Evolutionary conservation across 2,113 vertebrate species (phyloP).

Genomic region (Acrocephalus kingi): DNA sequence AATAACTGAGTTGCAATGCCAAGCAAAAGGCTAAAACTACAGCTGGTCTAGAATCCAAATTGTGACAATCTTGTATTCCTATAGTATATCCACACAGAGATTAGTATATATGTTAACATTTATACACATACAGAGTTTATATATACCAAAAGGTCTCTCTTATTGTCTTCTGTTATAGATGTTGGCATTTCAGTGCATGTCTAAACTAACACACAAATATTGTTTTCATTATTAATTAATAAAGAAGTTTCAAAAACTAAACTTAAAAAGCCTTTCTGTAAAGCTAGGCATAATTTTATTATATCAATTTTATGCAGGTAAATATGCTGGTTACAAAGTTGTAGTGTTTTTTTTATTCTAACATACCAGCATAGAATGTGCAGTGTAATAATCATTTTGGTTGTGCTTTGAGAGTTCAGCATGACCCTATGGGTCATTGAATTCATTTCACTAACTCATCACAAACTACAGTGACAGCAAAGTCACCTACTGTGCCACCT

Average conservation of each 20-base stretch:
- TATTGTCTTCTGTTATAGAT: background rate
- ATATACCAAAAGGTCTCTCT: background rate
- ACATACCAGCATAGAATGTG: background rate
- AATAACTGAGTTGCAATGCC: background rate
- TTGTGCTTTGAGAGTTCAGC: slow-evolving; percentile 34
- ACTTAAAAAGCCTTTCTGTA: background rate
- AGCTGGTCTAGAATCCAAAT: background rate
- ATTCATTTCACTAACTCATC: slow-evolving; percentile 62
- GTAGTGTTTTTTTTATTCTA: background rate
- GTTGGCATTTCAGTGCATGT: background rate
- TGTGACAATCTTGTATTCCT: background rate
- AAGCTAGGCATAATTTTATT: background rate
- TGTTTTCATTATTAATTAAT: background rate
- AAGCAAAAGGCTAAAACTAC: background rate
- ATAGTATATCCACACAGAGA: background rate
- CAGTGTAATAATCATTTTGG: slow-evolving; percentile 17
- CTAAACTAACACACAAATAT: background rate
- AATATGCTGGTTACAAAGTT: background rate
- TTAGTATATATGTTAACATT: background rate
- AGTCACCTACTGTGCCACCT: slow-evolving; percentile 52
- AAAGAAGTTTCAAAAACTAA: background rate
- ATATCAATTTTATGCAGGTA: background rate
- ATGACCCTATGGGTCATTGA: slow-evolving; percentile 28
- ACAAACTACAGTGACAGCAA: slow-evolving; percentile 52
- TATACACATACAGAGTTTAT: background rate